Evolutionary conservation across 2,797 vertebrate genomes (phyloP).

Genomic region (Chanos chanos): DNA sequence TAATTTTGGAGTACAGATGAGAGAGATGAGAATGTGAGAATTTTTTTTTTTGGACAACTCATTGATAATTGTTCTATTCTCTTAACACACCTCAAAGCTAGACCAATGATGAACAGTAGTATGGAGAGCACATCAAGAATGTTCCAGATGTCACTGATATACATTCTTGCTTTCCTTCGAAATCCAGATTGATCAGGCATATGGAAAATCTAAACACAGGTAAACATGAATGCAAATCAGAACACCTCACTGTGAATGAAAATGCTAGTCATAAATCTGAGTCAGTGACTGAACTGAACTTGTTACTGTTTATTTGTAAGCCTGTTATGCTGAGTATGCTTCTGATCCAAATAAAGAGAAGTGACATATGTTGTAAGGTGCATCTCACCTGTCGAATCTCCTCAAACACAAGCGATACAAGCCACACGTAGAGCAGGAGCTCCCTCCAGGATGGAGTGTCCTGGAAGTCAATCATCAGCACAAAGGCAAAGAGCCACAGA

Average conservation of each 20-base stretch:
- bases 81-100: conserved; percentile 90
- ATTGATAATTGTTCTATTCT: too few species aligned
- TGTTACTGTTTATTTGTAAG: too few species aligned
- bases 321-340: too few species aligned
- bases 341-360: too few species aligned
- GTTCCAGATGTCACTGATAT: conserved; percentile 91
- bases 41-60: too few species aligned
- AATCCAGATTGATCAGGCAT: conserved; percentile 80
- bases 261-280: too few species aligned
- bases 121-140: conserved; percentile 87
- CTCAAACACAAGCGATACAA: conserved; percentile 87
- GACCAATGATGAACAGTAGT: conserved; percentile 77
- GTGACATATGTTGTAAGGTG: too few species aligned
- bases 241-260: too few species aligned
- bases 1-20: too few species aligned
- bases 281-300: too few species aligned
- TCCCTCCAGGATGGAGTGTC: conserved; percentile 74
- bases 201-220: conserved; percentile 81
- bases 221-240: too few species aligned
- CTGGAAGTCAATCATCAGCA: conserved; percentile 94
- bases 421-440: conserved; percentile 87
- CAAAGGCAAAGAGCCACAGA: conserved; percentile 86
- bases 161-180: conserved; percentile 74
- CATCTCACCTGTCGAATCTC: conserved; percentile 86
- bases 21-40: too few species aligned